Evolutionary conservation across 2,797 vertebrate species (phyloP).

Genomic region (Melanotaenia maccullochi): DNA sequence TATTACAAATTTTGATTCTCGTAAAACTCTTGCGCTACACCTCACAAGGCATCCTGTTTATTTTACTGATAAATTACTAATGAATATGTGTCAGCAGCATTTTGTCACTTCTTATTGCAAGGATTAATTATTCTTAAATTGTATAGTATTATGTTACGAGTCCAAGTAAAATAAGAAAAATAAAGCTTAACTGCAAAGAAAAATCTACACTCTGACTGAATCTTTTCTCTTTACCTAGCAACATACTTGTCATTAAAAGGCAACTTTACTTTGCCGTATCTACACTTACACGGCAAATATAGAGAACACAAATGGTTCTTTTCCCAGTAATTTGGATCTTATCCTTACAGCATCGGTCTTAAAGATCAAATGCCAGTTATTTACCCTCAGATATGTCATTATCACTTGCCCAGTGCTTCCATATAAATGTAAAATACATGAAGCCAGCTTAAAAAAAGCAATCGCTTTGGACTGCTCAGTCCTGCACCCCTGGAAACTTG

Average conservation of each 20-base stretch:
- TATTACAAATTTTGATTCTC: not conserved
- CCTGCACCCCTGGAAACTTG: slow-evolving; percentile 55
- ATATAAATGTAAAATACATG: slow-evolving; percentile 39
- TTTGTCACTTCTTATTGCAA: not conserved
- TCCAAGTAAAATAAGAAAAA: not conserved
- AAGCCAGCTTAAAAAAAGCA: slow-evolving; percentile 28
- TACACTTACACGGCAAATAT: not conserved
- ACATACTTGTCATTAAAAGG: slow-evolving; percentile 27
- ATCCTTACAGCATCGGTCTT: slow-evolving; percentile 21
- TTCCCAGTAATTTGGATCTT: slow-evolving; percentile 25
- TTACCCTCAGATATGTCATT: slow-evolving; percentile 48
- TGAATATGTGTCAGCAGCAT: not conserved
- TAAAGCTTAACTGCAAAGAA: not conserved
- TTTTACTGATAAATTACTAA: not conserved
- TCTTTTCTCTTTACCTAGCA: slow-evolving; percentile 10
- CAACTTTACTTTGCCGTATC: not conserved
- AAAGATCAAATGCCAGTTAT: slow-evolving; percentile 50
- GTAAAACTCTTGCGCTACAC: not conserved
- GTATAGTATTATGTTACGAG: too few species aligned
- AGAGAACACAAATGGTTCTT: slow-evolving; percentile 20
- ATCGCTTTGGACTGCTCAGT: slow-evolving; percentile 45
- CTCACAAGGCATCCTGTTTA: not conserved
- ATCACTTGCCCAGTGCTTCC: slow-evolving; percentile 39
- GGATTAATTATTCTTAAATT: not conserved
- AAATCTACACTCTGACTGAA: not conserved